Evolutionary conservation across 1,140 invertebrate species (phyloP), one percentile per base, ranked within the genome.

Genomic region (Papilio aristodemus): DNA sequence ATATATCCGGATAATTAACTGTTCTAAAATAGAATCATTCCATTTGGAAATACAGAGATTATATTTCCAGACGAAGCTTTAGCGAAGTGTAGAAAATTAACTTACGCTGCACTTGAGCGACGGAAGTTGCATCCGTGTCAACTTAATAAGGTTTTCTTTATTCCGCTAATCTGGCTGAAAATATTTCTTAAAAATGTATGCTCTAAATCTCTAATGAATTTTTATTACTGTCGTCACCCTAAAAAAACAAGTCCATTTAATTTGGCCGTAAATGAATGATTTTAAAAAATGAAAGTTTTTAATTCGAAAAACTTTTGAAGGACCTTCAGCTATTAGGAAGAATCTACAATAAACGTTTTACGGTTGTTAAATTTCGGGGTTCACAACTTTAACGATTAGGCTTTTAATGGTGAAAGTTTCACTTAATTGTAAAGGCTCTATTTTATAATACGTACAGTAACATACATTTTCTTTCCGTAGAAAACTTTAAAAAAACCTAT

Each of bases 351-450:
- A 11, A 50, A 50, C 9, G 46, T 50, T 50, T 50, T 22, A 50
- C 46, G 46, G 19, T 50, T 50, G 46, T 50, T 50, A 50, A 22
- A 50, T 17, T 22, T 32, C 8, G 46, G 46, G 43, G 17, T 22
- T 11, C 46, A 50, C 46, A 50, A 50, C 46, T 50, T 50, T 50
- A 4, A 50, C 46, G 46, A 50, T 50, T 50, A 50, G 46, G 46
- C 19, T 50, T 50, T 50, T 50, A 50, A 50, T 50, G 17, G 22
- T 17, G 4, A 50, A 50, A 50, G 46, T 50, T 50, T 8, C 9
- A 50, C 46, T 22, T 22, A 50, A 50, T 19, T 50, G 46, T 50
- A 22, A 22, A 50, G 46, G 7, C 22, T 50, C 19, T 22, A 50
- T 50, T 17, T 43, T 17, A 43, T 7, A 43, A 46, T 8, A 5